Evolutionary conservation across 2,888 invertebrate genomes (phyloP), one percentile per base, ranked within the genome.

Genomic region (Orthosia gothica): DNA sequence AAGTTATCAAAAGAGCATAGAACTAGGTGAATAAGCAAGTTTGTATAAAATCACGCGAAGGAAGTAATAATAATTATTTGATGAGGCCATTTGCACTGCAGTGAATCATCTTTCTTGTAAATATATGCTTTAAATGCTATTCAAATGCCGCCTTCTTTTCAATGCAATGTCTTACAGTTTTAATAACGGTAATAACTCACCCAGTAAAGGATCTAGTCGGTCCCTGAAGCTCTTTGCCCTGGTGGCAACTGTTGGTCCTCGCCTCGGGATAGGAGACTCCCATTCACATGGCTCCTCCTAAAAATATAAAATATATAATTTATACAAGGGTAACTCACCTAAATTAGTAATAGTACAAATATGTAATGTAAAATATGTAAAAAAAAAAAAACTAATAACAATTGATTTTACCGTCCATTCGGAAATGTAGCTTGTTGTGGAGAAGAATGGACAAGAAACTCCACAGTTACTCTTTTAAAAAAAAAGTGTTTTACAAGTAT

Each of bases 221-320:
- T 98, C 98, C 89, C 98, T 97, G 94, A 98, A 98, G 91, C 98
- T 98, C 88, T 98, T 98, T 81, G 97, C 97, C 79, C 97, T 92
- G 40, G 97, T 95, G 47, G 97, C 91, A 3, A 92, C 92, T 0
- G 89, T 87, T 1, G 91, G 92, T 0, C 94, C 95, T 57, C 96
- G 87, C 64, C 95, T 89, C 5, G 95, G 93, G 3, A 95, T 77
- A 0, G 96, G 96, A 0, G 96, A 96, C 57, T 96, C 96, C 96
- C 96, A 96, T 81, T 96, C 96, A 77, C 93, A 92, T 1, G 92
- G 92, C 76, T 96, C 96, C 47, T 96, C 96, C 96, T 96, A 69
- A 69, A 83, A 15, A 59, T 20, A 59, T 0, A 58, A 32, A 16
- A 3, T 26, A 16, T 26, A 58, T n/a, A 9, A 32, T 32, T 18